Percentiles rank a stretch among this genome's conserved stretches.
These are phyloP conservation scores for Rhagonycha lutea DNA, from an alignment of 2,888 invertebrate genomes.

Conservation along the genomic window DNA sequence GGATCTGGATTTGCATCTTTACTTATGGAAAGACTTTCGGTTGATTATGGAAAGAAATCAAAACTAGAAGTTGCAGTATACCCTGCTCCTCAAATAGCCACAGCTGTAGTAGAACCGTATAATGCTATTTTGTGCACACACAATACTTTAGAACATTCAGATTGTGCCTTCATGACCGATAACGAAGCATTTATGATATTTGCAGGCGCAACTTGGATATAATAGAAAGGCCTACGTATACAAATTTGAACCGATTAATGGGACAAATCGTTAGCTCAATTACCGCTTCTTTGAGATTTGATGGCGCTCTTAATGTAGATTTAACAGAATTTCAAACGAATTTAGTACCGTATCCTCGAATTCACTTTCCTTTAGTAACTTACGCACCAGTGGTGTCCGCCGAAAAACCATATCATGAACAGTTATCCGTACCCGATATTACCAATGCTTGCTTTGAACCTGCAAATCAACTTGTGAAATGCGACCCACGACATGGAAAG, in stretches of 20 bases:
- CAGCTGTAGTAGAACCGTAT: constrained; percentile 63
- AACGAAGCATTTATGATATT: constrained; percentile 57
- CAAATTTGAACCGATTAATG: constrained; percentile 66
- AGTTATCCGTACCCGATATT: constrained; percentile 61
- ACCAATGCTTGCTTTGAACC: constrained; percentile 68
- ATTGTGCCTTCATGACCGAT: constrained; percentile 64
- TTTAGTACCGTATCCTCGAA: constrained; percentile 64
- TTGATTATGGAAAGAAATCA: constrained; percentile 73
- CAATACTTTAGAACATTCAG: constrained; percentile 64
- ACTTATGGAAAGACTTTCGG: constrained; percentile 87
- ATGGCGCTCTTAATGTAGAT: constrained; percentile 64
- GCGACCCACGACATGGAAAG: constrained; percentile 58
- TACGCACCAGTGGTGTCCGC: constrained; percentile 63
- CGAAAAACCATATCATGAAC: constrained; percentile 64
- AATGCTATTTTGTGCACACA: constrained; percentile 68
- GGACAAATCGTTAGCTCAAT: constrained; percentile 62
- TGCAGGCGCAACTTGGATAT: constrained; percentile 65
- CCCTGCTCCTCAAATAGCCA: constrained; percentile 78
- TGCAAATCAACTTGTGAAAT: constrained; percentile 63
- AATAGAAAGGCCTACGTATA: constrained; percentile 65
- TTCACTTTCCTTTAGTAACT: constrained; percentile 64
- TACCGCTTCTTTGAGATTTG: constrained; percentile 64
- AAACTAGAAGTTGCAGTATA: constrained; percentile 75
- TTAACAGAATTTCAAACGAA: constrained; percentile 65
- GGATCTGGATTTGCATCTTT: constrained; percentile 92